A percentile compares a stretch with the other conserved stretches of the same genome.
phyloP scores from a whole-genome alignment of 2,797 vertebrate genomes.

The Chaenodraco wilsoni region DNA sequence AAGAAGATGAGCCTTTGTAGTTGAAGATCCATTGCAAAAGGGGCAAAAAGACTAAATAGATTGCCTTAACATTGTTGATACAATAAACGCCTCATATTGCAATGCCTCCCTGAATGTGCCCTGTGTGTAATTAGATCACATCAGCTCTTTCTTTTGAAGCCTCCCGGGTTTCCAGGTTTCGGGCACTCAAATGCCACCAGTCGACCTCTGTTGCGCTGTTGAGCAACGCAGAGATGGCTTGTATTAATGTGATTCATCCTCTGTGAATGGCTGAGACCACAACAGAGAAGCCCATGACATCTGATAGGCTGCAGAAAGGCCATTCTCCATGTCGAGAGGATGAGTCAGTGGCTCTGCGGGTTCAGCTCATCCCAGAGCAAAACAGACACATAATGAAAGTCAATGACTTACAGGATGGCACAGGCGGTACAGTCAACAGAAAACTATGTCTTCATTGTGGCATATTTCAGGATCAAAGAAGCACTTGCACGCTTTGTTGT shows the following conservation, averaged over 20 bases:
- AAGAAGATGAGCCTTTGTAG: slow-evolving; percentile 52
- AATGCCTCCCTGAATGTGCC: slow-evolving; percentile 20
- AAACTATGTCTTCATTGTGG: slow-evolving; percentile 55
- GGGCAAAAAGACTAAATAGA: slow-evolving; percentile 41
- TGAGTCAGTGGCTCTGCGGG: slow-evolving; percentile 69
- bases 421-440: slow-evolving; percentile 57
- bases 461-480: slow-evolving; percentile 36
- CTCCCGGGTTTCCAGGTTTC: slow-evolving; percentile 54
- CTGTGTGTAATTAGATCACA: slow-evolving; percentile 8
- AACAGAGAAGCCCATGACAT: slow-evolving; percentile 77
- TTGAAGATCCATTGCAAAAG: slow-evolving; percentile 28
- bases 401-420: slow-evolving; percentile 58
- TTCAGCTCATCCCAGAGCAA: slow-evolving; percentile 60
- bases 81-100: slow-evolving; percentile 6
- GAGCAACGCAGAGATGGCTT: slow-evolving; percentile 71
- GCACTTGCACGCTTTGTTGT: slow-evolving; percentile 40
- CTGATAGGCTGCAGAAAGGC: slow-evolving; percentile 76
- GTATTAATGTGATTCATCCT: slow-evolving; percentile 79
- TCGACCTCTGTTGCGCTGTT: slow-evolving; percentile 58
- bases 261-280: slow-evolving; percentile 74
- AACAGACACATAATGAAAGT: slow-evolving; percentile 60
- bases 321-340: slow-evolving; percentile 66
- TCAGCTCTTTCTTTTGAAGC: slow-evolving; percentile 58
- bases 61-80: slow-evolving; percentile 11
- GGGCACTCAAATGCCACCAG: slow-evolving; percentile 67